phyloP scores from a whole-genome alignment of 1,140 invertebrate genomes.

The Wiebesia pumilae region DNA sequence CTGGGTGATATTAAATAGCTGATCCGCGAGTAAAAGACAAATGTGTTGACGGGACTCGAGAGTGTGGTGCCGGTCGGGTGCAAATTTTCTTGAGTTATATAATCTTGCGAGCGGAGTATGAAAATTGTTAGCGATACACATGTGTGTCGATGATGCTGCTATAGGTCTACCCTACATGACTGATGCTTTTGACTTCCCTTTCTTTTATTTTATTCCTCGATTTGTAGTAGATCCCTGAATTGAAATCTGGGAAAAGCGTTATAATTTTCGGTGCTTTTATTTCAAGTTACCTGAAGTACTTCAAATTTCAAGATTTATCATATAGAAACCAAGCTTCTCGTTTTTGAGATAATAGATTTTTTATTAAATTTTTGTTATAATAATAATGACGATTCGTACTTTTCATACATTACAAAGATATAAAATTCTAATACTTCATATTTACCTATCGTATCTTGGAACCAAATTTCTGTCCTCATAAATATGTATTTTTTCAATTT shows the following conservation, averaged over 20 bases:
- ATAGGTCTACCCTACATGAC: neutral
- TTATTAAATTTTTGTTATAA: neutral
- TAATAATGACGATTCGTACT: too few relatives aligned
- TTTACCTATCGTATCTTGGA: too few relatives aligned
- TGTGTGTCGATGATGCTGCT: neutral
- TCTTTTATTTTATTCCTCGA: neutral
- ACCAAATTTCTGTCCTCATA: too few relatives aligned
- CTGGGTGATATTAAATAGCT: too few relatives aligned
- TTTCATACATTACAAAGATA: too few relatives aligned
- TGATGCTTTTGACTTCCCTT: neutral
- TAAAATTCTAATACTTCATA: too few relatives aligned
- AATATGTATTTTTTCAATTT: too few relatives aligned
- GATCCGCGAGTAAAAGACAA: neutral
- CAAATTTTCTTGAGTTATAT: constrained; percentile 61
- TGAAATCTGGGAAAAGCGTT: neutral
- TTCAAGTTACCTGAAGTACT: neutral
- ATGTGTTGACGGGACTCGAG: neutral
- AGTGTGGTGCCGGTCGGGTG: neutral
- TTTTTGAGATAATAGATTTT: neutral
- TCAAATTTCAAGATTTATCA: neutral
- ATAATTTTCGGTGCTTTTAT: neutral
- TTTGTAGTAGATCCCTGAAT: neutral
- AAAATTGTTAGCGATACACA: neutral
- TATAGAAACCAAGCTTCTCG: neutral
- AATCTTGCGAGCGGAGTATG: constrained; percentile 18